Percentiles rank a stretch among this genome's conserved stretches.
phyloP scores from a whole-genome alignment of 2,797 vertebrate species.

The Sandelia bainsii region DNA sequence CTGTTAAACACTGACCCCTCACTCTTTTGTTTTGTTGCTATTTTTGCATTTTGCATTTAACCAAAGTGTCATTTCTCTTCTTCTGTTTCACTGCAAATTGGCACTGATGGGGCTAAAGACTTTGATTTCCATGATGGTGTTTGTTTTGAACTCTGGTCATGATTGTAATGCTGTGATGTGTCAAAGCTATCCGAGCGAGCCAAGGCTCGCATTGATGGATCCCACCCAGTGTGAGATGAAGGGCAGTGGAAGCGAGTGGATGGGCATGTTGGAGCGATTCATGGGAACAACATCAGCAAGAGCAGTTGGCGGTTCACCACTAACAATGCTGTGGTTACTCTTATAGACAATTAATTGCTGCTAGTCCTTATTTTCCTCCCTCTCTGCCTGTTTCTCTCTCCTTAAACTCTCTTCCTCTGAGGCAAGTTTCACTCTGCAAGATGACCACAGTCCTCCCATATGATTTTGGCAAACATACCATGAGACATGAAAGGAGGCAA shows the following conservation, averaged over 20 bases:
- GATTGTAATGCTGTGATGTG: slow-evolving; percentile 53
- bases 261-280: slow-evolving; percentile 72
- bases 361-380: slow-evolving; percentile 77
- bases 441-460: slow-evolving; percentile 71
- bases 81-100: slow-evolving; percentile 38
- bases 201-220: slow-evolving; percentile 48
- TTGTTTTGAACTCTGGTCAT: slow-evolving; percentile 65
- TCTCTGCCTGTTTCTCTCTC: slow-evolving; percentile 41
- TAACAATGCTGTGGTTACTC: slow-evolving; percentile 84
- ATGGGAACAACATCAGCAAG: slow-evolving; percentile 84
- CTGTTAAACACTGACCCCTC: slow-evolving; percentile 51
- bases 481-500: slow-evolving; percentile 67
- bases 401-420: slow-evolving; percentile 50
- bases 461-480: slow-evolving; percentile 67
- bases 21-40: slow-evolving; percentile 59
- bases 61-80: slow-evolving; percentile 48
- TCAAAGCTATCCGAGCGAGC: slow-evolving; percentile 46
- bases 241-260: slow-evolving; percentile 70
- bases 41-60: slow-evolving; percentile 51
- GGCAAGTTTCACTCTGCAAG: slow-evolving; percentile 55
- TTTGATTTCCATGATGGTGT: slow-evolving; percentile 54
- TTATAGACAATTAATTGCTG: slow-evolving; percentile 85
- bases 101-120: slow-evolving; percentile 38
- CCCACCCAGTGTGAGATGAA: slow-evolving; percentile 72
- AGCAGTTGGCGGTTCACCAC: slow-evolving; percentile 83